Evolutionary conservation across 2,113 vertebrate genomes (phyloP), one percentile per base, ranked within the genome.

Genomic region (Malurus cyaneus): DNA sequence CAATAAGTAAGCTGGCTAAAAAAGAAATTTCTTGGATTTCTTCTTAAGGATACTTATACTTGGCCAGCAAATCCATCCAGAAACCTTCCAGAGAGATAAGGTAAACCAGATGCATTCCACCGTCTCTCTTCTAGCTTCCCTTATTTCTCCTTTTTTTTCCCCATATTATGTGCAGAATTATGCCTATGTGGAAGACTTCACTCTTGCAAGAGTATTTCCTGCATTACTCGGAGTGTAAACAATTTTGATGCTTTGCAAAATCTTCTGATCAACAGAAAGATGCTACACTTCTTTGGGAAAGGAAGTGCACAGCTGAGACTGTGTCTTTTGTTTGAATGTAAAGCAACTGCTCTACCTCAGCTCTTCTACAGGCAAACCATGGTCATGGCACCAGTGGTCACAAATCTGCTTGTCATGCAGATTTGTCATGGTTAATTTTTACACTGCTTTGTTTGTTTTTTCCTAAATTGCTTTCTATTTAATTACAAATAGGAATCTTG

Each of bases 21-120:
- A 77, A 44, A 16, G 11, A 32, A 14, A 2, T 5, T 23, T 24
- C 39, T 73, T 2, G 0, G 1, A n/a, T 65, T 94, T 67, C 44
- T 83, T 44, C 34, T 56, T 78, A 42, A 0, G 9, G 24, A 56
- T 17, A n/a, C n/a, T 57, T 59, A 49, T 4, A 64, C 11, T 34
- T 39, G 67, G 52, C 19, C 13, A 86, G 39, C 8, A 92, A 76
- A 92, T 53, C 12, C 54, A 92, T 18, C 11, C 17, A 80, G 46
- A 91, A 88, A 57, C 8, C 11, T 74, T 16, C 5, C 64, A 80
- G 34, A 49, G 20, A 88, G 20, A 25, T 18, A 89, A 57, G 14
- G 47, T 44, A 47, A 83, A 72, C 13, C 14, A 57, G 4, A 36
- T 4, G 2, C 14, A 29, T 13, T 18, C 3, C 11, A 84, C 14